These are phyloP conservation scores for Hypotaenidia okinawae DNA, from an alignment of 2,797 vertebrate genomes.

Conservation along the genomic window DNA sequence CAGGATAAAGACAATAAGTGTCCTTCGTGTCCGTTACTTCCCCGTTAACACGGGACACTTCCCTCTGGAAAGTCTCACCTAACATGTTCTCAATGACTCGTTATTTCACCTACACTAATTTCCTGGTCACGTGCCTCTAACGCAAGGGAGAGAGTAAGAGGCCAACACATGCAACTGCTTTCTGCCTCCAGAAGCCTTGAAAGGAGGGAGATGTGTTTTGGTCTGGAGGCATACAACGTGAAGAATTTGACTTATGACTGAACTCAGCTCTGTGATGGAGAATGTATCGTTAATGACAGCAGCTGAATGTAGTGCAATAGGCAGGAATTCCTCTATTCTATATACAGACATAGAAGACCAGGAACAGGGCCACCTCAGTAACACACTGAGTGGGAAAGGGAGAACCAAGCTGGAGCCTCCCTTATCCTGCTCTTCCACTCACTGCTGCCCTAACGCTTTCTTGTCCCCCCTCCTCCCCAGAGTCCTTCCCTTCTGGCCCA, in stretches of 20 bases:
- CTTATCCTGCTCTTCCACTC: neutral
- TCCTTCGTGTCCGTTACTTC: neutral
- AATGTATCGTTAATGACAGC: fast-evolving
- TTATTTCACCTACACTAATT: constrained; percentile 10
- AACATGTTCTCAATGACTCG: neutral
- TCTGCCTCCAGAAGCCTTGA: neutral
- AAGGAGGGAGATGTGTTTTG: neutral
- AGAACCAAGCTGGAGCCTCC: fast-evolving
- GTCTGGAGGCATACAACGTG: fast-evolving
- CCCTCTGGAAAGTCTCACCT: neutral
- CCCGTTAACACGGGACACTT: neutral
- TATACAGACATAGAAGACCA: fast-evolving
- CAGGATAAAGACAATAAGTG: neutral
- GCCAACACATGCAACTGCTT: neutral
- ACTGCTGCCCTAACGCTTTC: fast-evolving
- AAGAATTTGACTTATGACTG: neutral
- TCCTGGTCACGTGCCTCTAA: neutral
- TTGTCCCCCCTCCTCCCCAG: neutral
- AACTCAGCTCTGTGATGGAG: neutral
- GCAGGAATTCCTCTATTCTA: neutral
- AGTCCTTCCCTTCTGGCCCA: neutral
- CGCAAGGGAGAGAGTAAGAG: neutral
- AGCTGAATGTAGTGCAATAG: fast-evolving
- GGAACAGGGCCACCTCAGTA: fast-evolving
- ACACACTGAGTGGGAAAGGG: fast-evolving